Base-by-base conservation (phyloP, 2,113 vertebrate genomes). In the Sylvia atricapilla region DNA sequence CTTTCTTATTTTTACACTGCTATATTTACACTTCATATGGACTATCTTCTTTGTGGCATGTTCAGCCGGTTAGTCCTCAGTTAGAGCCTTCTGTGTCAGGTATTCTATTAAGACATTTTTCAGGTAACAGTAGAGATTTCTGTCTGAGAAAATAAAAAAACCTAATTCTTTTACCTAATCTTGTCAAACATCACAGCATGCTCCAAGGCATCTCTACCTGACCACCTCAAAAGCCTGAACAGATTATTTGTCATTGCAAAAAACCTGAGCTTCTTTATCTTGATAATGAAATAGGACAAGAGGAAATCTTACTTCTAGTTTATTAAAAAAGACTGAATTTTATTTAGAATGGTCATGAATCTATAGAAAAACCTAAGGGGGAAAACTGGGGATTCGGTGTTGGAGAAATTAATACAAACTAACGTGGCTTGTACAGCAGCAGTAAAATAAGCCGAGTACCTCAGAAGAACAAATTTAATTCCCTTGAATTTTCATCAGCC, bases 391-490 rank as follows among this genome's bases (percentile, higher is more conserved):
- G 27, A 86, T 46, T 70, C 18, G 49, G 15, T 39, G 52, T 55
- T 44, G 62, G 22, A 52, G 79, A 94, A 93, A 88, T 41, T 4
- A 68, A 82, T 35, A 55, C 3, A 23, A 92, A 93, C 31, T 47
- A 79, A 33, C 10, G 31, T 50, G 33, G 58, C 49, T 64, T 62
- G 28, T 90, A 91, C 23, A 60, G 50, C 31, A 82, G 39, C 13
- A 87, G 47, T 39, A 58, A 66, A 94, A 84, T 58, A 94, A 93
- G 70, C 23, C 15, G 52, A 93, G 33, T 64, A 79, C n/a, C 95
- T 89, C 84, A 92, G 70, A 90, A 72, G 44, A 84, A 85, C 47
- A 92, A 91, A 92, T 64, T 52, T 85, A 89, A 95, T 92, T 90
- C 75, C 49, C 46, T 84, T 59, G 64, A 92, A 91, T 93, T 96